Percentiles rank a stretch among this genome's conserved stretches.
These are phyloP conservation scores for Leucopternis melanops DNA, from an alignment of 2,113 vertebrate genomes.

Conservation along the genomic window DNA sequence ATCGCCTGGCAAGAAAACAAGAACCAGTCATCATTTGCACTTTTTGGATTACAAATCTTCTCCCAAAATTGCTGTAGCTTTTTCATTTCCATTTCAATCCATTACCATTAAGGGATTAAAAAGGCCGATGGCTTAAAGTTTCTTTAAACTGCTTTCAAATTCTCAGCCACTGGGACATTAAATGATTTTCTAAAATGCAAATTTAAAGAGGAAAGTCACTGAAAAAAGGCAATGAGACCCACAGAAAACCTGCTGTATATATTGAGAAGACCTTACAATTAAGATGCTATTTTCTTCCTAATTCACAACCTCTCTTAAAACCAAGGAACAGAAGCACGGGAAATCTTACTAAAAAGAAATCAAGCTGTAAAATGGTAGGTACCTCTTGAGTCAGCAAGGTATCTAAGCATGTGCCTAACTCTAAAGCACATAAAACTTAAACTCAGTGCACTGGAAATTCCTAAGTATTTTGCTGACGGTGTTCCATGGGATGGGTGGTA, in stretches of 20 bases:
- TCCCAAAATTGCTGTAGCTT: not conserved
- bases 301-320: not conserved
- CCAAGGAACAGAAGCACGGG: not conserved
- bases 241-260: not conserved
- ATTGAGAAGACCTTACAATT: not conserved
- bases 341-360: not conserved
- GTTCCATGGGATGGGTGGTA: not conserved
- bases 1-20: no score
- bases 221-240: not conserved
- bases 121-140: not conserved
- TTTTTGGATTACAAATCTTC: conserved; percentile 24
- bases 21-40: not conserved
- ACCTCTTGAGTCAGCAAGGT: not conserved
- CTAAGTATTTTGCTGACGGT: not conserved
- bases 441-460: not conserved
- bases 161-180: not conserved
- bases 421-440: not conserved
- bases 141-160: conserved; percentile 33
- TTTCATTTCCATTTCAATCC: conserved; percentile 30
- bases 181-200: not conserved
- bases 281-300: not conserved
- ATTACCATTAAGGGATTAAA: conserved; percentile 29
- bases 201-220: not conserved
- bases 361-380: not conserved
- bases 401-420: not conserved